phyloP scores from a whole-genome alignment of 2,888 invertebrate genomes.

The Nomada hirtipes region DNA sequence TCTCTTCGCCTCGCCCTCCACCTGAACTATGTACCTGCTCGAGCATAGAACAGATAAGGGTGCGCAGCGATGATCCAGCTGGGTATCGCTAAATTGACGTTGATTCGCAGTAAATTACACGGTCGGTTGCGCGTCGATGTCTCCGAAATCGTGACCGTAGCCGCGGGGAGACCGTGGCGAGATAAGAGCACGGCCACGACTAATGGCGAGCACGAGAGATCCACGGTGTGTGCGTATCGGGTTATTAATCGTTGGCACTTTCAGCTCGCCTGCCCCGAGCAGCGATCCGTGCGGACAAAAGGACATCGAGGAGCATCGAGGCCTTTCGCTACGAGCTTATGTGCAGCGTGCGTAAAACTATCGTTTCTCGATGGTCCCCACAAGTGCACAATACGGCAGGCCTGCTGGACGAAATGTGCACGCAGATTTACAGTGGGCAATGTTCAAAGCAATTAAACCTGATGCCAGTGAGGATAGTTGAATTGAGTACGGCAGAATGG shows the following conservation, averaged over 20 bases:
- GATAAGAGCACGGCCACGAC: conserved; percentile 46
- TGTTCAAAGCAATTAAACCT: too few species aligned
- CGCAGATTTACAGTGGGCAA: too few species aligned
- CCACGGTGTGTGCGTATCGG: conserved; percentile 35
- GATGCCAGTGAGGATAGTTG: too few species aligned
- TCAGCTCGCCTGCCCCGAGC: conserved; percentile 35
- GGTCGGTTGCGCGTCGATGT: conserved; percentile 43
- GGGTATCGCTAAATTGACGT: conserved; percentile 49
- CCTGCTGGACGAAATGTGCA: too few species aligned
- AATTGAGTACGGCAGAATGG: too few species aligned
- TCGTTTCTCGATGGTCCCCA: too few species aligned
- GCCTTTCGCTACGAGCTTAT: conserved; percentile 1
- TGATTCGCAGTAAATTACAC: conserved; percentile 60
- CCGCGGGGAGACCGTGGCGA: conserved; percentile 35
- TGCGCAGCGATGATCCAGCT: conserved; percentile 35
- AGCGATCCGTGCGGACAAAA: conserved; percentile 42
- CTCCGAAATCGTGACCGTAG: conserved; percentile 59
- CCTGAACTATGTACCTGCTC: background rate
- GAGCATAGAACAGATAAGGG: conserved; percentile 25
- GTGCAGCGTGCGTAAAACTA: background rate
- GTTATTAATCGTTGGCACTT: conserved; percentile 54
- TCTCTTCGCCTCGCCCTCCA: background rate
- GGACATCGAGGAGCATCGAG: conserved; percentile 15
- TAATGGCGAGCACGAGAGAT: conserved; percentile 52
- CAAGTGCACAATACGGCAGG: too few species aligned